These are phyloP conservation scores for Okamejei kenojei DNA, from an alignment of 2,797 vertebrate species.

Conservation along the genomic window DNA sequence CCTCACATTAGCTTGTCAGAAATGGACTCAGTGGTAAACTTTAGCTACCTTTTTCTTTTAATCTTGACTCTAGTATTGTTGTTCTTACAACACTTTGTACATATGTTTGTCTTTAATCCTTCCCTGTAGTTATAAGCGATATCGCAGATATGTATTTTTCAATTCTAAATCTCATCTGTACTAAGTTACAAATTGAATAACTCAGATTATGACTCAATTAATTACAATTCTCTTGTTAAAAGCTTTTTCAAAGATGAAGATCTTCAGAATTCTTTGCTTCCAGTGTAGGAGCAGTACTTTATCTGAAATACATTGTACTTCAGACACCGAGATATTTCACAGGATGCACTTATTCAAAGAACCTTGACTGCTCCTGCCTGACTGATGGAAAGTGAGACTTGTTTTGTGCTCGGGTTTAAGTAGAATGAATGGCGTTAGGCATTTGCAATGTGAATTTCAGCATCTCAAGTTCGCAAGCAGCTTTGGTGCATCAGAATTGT, in stretches of 20 bases:
- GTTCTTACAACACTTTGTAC: neutral
- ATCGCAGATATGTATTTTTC: neutral
- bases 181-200: neutral
- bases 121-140: neutral
- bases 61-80: neutral
- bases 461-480: neutral
- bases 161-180: neutral
- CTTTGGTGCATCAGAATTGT: neutral
- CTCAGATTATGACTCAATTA: neutral
- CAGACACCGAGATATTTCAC: neutral
- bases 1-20: neutral
- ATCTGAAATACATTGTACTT: neutral
- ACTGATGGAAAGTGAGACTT: neutral
- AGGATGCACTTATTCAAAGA: too few species aligned
- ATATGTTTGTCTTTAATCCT: neutral
- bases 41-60: neutral
- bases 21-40: neutral
- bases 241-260: neutral
- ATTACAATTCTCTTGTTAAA: neutral
- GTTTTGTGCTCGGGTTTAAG: neutral
- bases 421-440: neutral
- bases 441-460: slow-evolving; percentile 1
- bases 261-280: too few species aligned
- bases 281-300: neutral
- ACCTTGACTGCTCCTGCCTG: neutral